These are phyloP conservation scores for Zelostemma sp. DNA, from an alignment of 1,140 invertebrate species.

Conservation along the genomic window DNA sequence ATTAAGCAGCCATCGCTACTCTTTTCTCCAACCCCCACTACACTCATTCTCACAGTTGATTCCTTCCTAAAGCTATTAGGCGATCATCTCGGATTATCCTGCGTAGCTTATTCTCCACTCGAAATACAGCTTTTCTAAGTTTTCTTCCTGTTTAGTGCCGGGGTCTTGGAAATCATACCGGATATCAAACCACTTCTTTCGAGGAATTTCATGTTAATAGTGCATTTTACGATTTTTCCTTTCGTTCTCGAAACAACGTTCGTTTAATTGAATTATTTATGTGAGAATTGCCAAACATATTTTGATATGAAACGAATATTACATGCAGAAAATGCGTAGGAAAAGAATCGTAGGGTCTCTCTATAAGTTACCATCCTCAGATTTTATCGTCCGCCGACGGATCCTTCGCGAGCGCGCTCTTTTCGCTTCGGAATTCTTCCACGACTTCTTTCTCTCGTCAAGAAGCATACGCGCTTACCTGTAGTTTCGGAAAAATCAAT, in stretches of 20 bases:
- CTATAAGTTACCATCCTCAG: conserved; percentile 7
- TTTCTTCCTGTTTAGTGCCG: conserved; percentile 51
- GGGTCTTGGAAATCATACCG: conserved; percentile 28
- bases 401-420: conserved; percentile 7
- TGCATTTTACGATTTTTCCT: conserved; percentile 36
- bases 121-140: conserved; percentile 65
- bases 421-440: conserved; percentile 21
- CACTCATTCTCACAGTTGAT: conserved; percentile 56
- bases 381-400: conserved; percentile 13
- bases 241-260: too few species aligned
- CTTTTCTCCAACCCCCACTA: conserved; percentile 13
- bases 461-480: conserved; percentile 29
- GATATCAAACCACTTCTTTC: conserved; percentile 6
- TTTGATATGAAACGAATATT: too few species aligned
- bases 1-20: conserved; percentile 30
- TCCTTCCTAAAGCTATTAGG: conserved; percentile 70
- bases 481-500: conserved; percentile 42
- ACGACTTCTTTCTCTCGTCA: conserved; percentile 34
- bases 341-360: conserved; percentile 4
- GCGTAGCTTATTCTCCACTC: conserved; percentile 57
- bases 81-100: conserved; percentile 70
- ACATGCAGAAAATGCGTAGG: too few species aligned
- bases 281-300: too few species aligned
- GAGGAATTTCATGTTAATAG: conserved; percentile 38
- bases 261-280: too few species aligned